phyloP scores from a whole-genome alignment of 1,140 invertebrate species.

The Metaphire vulgaris region DNA sequence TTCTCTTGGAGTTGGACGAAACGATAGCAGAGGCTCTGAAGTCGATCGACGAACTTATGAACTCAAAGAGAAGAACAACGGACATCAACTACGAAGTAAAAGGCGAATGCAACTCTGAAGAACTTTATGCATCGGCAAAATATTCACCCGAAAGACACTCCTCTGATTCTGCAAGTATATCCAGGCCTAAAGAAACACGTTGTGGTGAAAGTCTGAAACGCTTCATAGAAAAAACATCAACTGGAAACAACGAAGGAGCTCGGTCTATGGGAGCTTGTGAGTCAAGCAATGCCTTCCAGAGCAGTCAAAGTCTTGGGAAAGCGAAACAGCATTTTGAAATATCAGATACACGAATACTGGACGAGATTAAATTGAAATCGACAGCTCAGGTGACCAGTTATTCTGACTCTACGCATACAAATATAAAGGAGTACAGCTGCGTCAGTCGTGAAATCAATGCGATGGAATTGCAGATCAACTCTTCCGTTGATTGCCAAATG shows the following conservation, averaged over 20 bases:
- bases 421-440: neutral
- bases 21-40: neutral
- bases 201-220: neutral
- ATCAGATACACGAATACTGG: too few species aligned
- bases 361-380: too few species aligned
- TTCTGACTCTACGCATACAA: too few species aligned
- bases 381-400: too few species aligned
- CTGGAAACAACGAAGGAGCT: too few species aligned
- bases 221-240: too few species aligned
- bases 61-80: neutral
- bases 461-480: neutral
- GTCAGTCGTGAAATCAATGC: neutral
- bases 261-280: too few species aligned
- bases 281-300: neutral
- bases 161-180: neutral
- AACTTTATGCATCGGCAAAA: neutral
- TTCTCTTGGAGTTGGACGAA: neutral
- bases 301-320: neutral
- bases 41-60: neutral
- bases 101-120: neutral
- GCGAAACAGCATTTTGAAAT: too few species aligned
- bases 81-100: neutral
- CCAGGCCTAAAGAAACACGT: neutral
- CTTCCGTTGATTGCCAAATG: too few species aligned
- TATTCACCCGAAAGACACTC: neutral